These are phyloP conservation scores for Mamestra configurata DNA, from an alignment of 1,140 invertebrate species.

Conservation along the genomic window DNA sequence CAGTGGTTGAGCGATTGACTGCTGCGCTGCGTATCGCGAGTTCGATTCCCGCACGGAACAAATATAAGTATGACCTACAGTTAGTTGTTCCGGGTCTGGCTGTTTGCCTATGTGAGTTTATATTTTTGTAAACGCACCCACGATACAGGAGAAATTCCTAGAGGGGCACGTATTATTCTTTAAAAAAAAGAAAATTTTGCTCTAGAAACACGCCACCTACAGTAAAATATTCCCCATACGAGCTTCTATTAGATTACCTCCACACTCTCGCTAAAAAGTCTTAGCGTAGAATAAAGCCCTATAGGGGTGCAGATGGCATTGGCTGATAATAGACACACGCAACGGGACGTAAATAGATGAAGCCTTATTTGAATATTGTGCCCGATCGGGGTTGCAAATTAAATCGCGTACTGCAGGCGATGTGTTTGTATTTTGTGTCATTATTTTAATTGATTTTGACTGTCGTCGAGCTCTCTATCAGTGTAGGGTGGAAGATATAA, in stretches of 20 bases:
- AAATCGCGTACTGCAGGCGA: conserved; percentile 71
- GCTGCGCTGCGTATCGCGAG: too few relatives aligned
- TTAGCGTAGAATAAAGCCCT: conserved; percentile 50
- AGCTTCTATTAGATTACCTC: conserved; percentile 60
- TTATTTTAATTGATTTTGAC: conserved; percentile 47
- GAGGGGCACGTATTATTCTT: too few relatives aligned
- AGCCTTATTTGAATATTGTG: conserved; percentile 87
- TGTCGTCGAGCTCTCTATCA: background rate
- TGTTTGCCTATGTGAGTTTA: too few relatives aligned
- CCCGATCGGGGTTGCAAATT: conserved; percentile 83
- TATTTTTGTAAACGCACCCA: too few relatives aligned
- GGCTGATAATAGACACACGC: conserved; percentile 83
- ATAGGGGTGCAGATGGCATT: conserved; percentile 76
- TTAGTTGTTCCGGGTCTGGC: too few relatives aligned
- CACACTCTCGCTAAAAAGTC: conserved; percentile 58
- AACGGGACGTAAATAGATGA: conserved; percentile 83
- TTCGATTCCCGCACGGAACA: too few relatives aligned
- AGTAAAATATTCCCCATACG: background rate
- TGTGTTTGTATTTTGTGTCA: conserved; percentile 70
- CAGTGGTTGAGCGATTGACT: too few relatives aligned
- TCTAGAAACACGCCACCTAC: too few relatives aligned
- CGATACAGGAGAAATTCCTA: too few relatives aligned
- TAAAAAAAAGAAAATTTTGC: too few relatives aligned
- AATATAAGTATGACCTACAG: too few relatives aligned
- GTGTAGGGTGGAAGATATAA: background rate